These are phyloP conservation scores for Poeciliopsis gracilis DNA, from an alignment of 2,797 vertebrate species.

Conservation along the genomic window DNA sequence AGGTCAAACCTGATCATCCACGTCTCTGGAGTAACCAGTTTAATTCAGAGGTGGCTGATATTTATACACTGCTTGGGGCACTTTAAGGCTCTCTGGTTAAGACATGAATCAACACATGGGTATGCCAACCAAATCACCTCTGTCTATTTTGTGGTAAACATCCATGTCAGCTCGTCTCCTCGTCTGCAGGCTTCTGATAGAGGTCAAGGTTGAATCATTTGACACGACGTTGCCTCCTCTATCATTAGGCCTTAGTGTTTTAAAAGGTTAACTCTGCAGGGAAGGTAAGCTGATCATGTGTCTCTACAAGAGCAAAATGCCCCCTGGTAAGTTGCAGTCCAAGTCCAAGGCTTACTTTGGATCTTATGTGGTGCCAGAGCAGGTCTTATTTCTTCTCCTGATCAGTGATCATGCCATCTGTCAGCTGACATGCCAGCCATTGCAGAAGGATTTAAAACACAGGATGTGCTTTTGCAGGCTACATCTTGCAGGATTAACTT, in stretches of 20 bases:
- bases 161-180: slow-evolving; percentile 23
- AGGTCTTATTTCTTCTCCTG: slow-evolving; percentile 48
- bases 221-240: slow-evolving; percentile 30
- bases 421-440: slow-evolving; percentile 21
- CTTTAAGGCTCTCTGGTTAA: slow-evolving; percentile 22
- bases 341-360: slow-evolving; percentile 38
- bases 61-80: slow-evolving; percentile 37
- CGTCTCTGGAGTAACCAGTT: slow-evolving; percentile 30
- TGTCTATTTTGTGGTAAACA: slow-evolving; percentile 48
- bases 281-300: slow-evolving; percentile 66
- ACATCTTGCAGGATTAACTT: slow-evolving; percentile 7
- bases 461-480: background rate
- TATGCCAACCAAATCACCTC: slow-evolving; percentile 37
- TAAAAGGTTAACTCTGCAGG: slow-evolving; percentile 63
- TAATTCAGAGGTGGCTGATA: slow-evolving; percentile 30
- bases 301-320: slow-evolving; percentile 58
- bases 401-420: slow-evolving; percentile 33
- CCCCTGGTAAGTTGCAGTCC: slow-evolving; percentile 29
- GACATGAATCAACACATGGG: slow-evolving; percentile 16
- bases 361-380: slow-evolving; percentile 59
- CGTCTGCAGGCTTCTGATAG: slow-evolving; percentile 31
- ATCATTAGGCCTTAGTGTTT: slow-evolving; percentile 54
- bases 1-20: slow-evolving; percentile 53
- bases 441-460: slow-evolving; percentile 14
- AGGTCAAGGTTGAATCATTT: slow-evolving; percentile 37